Conservation (phyloP, 2,888 invertebrate genomes). For the Diogma glabrata region DNA sequence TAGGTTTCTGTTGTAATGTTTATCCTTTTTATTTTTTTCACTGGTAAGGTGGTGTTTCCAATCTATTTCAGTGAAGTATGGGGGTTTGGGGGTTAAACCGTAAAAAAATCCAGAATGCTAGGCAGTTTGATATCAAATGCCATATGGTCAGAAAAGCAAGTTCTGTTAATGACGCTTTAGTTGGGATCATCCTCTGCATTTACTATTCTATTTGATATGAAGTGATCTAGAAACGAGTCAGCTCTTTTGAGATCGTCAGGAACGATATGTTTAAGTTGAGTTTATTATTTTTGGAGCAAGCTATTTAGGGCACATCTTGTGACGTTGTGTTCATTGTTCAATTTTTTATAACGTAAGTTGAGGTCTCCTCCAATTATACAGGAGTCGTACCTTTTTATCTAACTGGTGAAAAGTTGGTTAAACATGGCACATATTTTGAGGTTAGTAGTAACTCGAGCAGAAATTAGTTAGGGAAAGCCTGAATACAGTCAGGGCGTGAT, state of each 20-base stretch:
- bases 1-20: too few species aligned
- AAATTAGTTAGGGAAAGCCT: too few species aligned
- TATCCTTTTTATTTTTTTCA: too few species aligned
- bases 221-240: background rate
- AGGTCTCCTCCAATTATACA: background rate
- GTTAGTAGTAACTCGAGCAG: too few species aligned
- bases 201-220: background rate
- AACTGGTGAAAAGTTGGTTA: background rate
- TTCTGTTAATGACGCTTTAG: background rate
- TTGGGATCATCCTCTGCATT: too few species aligned
- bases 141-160: background rate
- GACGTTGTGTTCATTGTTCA: background rate
- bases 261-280: background rate
- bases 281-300: too few species aligned
- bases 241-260: background rate
- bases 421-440: background rate
- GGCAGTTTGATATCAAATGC: background rate
- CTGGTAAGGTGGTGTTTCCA: too few species aligned
- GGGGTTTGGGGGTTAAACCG: background rate
- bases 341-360: background rate
- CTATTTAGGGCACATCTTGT: too few species aligned
- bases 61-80: background rate
- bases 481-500: too few species aligned
- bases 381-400: background rate
- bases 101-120: too few species aligned